Percentiles rank a stretch among this genome's conserved stretches.
Conservation (phyloP, 2,888 invertebrate species). For the Thera britannica region DNA sequence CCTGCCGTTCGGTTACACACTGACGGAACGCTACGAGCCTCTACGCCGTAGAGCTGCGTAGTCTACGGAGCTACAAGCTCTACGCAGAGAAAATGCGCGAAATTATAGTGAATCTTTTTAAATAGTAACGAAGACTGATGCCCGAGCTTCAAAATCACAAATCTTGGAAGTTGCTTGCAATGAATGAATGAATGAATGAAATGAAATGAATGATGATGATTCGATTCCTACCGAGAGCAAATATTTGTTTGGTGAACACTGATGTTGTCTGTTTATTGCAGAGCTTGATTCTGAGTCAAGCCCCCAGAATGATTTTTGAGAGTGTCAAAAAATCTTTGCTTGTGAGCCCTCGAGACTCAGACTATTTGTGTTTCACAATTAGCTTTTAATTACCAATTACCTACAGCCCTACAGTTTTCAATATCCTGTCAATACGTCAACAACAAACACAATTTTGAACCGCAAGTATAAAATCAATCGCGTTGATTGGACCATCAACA, state of each 20-base stretch:
- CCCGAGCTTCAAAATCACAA: too few species aligned
- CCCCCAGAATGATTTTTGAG: too few species aligned
- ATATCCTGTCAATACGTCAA: slow-evolving; percentile 21
- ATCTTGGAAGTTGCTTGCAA: too few species aligned
- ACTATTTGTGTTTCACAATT: background rate
- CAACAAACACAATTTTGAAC: slow-evolving; percentile 49
- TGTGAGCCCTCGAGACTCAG: too few species aligned
- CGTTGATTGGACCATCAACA: slow-evolving; percentile 56
- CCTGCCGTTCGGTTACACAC: slow-evolving; percentile 54
- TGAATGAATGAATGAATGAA: too few species aligned
- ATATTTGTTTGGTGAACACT: too few species aligned
- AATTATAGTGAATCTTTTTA: background rate
- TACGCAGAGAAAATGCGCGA: slow-evolving; percentile 15
- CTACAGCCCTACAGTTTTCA: slow-evolving; percentile 5
- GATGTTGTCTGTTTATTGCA: too few species aligned
- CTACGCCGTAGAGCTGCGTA: slow-evolving; percentile 15
- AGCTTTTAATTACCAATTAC: background rate
- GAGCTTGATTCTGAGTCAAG: too few species aligned
- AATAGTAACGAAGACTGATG: too few species aligned
- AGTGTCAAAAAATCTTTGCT: too few species aligned
- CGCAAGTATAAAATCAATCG: slow-evolving; percentile 54
- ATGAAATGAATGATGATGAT: too few species aligned
- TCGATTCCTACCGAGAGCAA: too few species aligned
- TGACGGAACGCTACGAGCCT: slow-evolving; percentile 42
- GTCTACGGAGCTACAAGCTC: slow-evolving; percentile 18